Evolutionary conservation across 1,140 invertebrate species (phyloP), one percentile per base, ranked within the genome.

Genomic region (Drosophila bifasciata): DNA sequence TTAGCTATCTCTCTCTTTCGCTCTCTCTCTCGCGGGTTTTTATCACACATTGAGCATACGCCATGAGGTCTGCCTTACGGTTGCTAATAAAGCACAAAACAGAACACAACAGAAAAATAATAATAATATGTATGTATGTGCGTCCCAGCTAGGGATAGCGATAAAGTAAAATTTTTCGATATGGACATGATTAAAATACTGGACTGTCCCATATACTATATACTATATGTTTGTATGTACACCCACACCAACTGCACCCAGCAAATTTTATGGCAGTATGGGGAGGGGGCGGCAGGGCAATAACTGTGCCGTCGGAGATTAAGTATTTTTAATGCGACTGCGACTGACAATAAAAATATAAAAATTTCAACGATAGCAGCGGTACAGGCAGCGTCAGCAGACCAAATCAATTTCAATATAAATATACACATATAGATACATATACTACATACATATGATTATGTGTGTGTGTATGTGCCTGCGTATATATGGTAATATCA

Each of bases 81-180:
- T 76, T 86, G 88, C 79, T 90, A 90, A 90, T 90, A 90, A 90
- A 71, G 74, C 88, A 79, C 63, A 89, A 83, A 67, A 61, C 64
- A 72, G 64, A 78, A 78, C 69, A 76, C 11, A 36, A 13, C 9
- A 57, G 15, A 55, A 68, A 78, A 83, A 71, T 70, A 79, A 80
- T 63, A 79, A 76, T 76, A 79, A 73, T 81, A 79, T 28, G 28
- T 28, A 23, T 40, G 79, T 56, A 53, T 58, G 64, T 39, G 25
- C 25, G 46, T 28, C n/a, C 28, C 50, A 39, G 62, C 21, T 21
- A 49, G 50, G 60, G 57, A 72, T 79, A 55, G 81, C 67, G 88
- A 90, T 90, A 90, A 90, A 90, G 79, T 86, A 79, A 86, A 83
- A 85, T 72, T 76, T 76, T 90, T 81, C 75, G 86, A 79, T 89